Conservation (phyloP, 2,113 vertebrate genomes). For the Actenoides hombroni region DNA sequence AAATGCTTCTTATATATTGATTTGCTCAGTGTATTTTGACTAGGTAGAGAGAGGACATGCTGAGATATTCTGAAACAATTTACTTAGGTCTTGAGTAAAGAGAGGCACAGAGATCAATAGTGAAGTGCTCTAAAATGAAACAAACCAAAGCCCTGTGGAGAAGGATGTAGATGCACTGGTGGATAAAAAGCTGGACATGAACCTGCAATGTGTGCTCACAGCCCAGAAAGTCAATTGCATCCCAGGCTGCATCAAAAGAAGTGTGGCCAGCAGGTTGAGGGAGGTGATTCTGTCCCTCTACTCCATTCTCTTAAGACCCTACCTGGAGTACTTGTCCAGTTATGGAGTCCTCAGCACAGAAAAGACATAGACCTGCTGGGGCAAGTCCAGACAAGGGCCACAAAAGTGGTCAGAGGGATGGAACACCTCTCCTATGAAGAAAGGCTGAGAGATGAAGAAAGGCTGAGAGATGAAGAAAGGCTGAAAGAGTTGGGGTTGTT, state of each 20-base stretch:
- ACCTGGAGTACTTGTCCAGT: not conserved
- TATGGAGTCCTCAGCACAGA: too few relatives aligned
- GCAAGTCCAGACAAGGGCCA: too few relatives aligned
- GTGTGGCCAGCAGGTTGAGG: too few relatives aligned
- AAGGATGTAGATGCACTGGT: not conserved
- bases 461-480: too few relatives aligned
- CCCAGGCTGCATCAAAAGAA: too few relatives aligned
- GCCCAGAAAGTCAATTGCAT: not conserved
- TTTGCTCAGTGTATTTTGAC: not conserved
- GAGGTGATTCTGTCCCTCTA: not conserved
- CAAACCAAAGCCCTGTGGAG: not conserved
- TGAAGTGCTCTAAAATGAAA: not conserved
- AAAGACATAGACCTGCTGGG: too few relatives aligned
- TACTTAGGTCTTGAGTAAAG: not conserved
- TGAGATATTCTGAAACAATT: not conserved
- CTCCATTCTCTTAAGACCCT: not conserved
- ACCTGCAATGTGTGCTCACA: accelerated
- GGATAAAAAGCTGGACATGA: not conserved
- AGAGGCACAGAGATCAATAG: not conserved
- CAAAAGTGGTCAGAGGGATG: too few relatives aligned
- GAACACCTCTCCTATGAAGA: too few relatives aligned
- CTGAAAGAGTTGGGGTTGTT: too few relatives aligned
- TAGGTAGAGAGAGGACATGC: not conserved
- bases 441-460: too few relatives aligned
- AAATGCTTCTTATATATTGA: not conserved